Evolutionary conservation across 2,888 invertebrate genomes (phyloP).

Genomic region (Andrena marginata): DNA sequence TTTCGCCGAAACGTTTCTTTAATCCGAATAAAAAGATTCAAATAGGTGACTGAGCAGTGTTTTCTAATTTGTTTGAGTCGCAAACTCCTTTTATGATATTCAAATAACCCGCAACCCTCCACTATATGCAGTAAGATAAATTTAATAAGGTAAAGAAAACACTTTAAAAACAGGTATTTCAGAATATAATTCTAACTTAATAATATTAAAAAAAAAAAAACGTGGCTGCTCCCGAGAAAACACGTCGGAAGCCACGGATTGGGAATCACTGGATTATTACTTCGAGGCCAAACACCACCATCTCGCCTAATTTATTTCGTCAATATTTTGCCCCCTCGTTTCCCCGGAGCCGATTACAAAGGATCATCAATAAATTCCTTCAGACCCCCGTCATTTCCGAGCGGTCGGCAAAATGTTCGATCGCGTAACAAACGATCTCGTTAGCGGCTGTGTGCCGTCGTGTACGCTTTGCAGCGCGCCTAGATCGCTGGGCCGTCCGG

Average conservation of each 20-base stretch:
- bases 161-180: no score
- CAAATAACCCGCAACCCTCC: no score
- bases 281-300: neutral
- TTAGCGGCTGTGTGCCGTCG: slow-evolving; percentile 29
- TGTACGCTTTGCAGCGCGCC: slow-evolving; percentile 29
- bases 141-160: no score
- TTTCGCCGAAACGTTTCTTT: slow-evolving; percentile 18
- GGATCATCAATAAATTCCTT: slow-evolving; percentile 7
- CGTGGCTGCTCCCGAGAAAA: no score
- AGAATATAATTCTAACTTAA: no score
- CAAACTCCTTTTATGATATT: no score
- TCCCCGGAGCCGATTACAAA: slow-evolving; percentile 7
- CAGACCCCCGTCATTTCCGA: neutral
- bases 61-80: no score
- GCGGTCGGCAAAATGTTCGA: slow-evolving; percentile 3
- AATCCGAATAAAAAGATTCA: neutral
- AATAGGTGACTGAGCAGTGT: no score
- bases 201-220: no score
- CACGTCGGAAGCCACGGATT: neutral
- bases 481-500: slow-evolving; percentile 39
- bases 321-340: neutral
- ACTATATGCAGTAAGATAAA: no score
- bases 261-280: neutral
- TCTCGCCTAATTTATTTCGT: neutral
- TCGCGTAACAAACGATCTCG: slow-evolving; percentile 48